Base-by-base conservation (phyloP, 2,888 invertebrate genomes). In the Luperina nickerlii region DNA sequence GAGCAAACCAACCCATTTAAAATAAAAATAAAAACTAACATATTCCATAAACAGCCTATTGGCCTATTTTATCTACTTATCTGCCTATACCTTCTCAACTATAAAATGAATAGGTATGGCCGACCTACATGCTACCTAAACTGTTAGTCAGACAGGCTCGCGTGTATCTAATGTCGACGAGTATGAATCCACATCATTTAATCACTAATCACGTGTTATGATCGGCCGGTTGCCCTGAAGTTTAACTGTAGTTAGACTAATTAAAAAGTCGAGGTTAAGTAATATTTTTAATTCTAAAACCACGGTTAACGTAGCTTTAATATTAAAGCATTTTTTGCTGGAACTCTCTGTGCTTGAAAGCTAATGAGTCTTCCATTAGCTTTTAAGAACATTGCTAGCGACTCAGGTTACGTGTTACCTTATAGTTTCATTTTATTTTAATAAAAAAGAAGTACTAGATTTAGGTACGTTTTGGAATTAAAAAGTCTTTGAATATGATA, bases 111-210 rank as follows among this genome's bases (percentile, higher is more conserved):
- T 67, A 24, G 24, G 18, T 18, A n/a, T n/a, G 24, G 24, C 3
- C 38, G 11, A 60, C 27, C 32, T 57, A 48, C n/a, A 45, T 24
- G 7, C 1, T 62, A 78, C 63, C 20, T 63, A 27, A n/a, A 45
- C 18, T 69, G 42, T 63, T 9, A 77, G 20, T 32, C 48, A 67
- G 76, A 62, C 57, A 42, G 27, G 42, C 42, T 88, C 38, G 79
- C 86, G 65, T 88, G 88, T 71, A 54, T 62, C 57, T 63, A 74
- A 70, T 78, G 48, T 71, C 42, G 77, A 75, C 73, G 68, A 76
- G 62, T 75, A 87, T 87, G 84, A 78, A 75, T 71, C 70, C 83
- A 57, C 63, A 79, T 69, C 69, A 69, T 79, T 73, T 80, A 80
- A 80, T 74, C 63, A 77, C 78, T 48, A 69, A 85, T 60, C 54